Evolutionary conservation across 1,140 invertebrate genomes (phyloP), one percentile per base, ranked within the genome.

Genomic region (Epicauta chinensis): DNA sequence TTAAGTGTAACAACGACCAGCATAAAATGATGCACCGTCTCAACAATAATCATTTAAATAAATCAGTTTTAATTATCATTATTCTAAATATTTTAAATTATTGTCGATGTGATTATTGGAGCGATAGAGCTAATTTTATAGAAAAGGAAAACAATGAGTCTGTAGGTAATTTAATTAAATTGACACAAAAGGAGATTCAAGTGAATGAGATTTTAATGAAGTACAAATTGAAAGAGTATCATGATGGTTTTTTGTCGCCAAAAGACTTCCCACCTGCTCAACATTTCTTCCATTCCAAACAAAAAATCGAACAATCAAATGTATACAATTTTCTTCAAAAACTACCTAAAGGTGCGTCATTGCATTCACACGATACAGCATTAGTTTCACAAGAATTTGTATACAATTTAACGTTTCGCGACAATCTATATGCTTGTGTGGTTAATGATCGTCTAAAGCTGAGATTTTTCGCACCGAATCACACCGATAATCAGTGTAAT

Each of bases 161-260:
- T 35, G 60, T 77, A 16, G 79, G 79, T 7, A 78, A 75, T 0
- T 66, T 74, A 12, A 63, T 80, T 6, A 58, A 60, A 1, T 67
- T 87, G 1, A 77, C 58, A 32, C 53, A 67, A 1, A 66, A 75
- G 32, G 87, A 91, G 73, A 46, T 66, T 16, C 54, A 45, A 5
- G 83, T 81, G 1, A 87, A 89, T 63, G 63, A 77, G 6, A 73
- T 80, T 13, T 70, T 90, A 6, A 86, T 88, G 81, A 62, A 63
- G 17, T 68, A 72, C 39, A 88, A 88, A 63, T 51, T 68, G 4
- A 65, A 69, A 11, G 86, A 88, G 51, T 46, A 35, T 6, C 46
- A 55, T 16, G 14, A 40, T 13, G 53, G 53, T n/a, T 46, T 51
- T 37, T 5, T 3, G 5, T 14, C 46, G 14, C 43, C 47, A 1